Percentiles rank a stretch among this genome's conserved stretches.
Evolutionary conservation across 2,888 invertebrate species (phyloP).

Genomic region (Oscheius sp.): DNA sequence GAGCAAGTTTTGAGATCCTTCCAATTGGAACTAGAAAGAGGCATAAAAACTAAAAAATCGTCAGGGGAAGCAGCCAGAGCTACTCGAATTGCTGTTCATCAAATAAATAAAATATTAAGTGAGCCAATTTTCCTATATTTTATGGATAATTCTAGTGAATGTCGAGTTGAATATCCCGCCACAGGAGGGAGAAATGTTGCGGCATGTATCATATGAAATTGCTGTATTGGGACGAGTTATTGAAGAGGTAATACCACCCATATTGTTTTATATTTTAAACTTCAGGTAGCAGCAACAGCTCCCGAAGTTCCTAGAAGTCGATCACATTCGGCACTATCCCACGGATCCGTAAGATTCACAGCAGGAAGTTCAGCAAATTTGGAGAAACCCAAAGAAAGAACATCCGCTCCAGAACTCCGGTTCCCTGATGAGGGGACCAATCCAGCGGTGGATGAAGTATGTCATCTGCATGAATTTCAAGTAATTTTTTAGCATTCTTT

Average conservation of each 20-base stretch:
- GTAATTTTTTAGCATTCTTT: slow-evolving; percentile 40
- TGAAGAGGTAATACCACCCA: slow-evolving; percentile 21
- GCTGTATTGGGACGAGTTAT: slow-evolving; percentile 10
- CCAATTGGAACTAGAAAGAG: slow-evolving; percentile 51
- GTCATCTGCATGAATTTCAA: background rate
- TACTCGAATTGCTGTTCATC: slow-evolving; percentile 13
- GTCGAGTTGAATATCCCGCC: slow-evolving; percentile 59
- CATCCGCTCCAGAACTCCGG: slow-evolving; percentile 39
- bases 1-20: slow-evolving; percentile 49
- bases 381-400: slow-evolving; percentile 22
- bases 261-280: background rate
- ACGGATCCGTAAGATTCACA: slow-evolving; percentile 13
- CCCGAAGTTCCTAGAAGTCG: slow-evolving; percentile 33
- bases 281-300: slow-evolving; percentile 12
- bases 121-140: background rate
- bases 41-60: slow-evolving; percentile 30
- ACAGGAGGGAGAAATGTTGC: slow-evolving; percentile 57
- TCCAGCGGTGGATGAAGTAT: slow-evolving; percentile 38
- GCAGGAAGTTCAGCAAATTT: slow-evolving; percentile 6
- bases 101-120: slow-evolving; percentile 29
- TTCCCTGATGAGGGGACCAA: slow-evolving; percentile 35
- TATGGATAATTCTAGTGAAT: slow-evolving; percentile 43
- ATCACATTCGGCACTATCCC: slow-evolving; percentile 16
- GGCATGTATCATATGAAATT: slow-evolving; percentile 48
- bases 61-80: slow-evolving; percentile 1